Evolutionary conservation across 2,888 invertebrate species (phyloP), one percentile per base, ranked within the genome.

Genomic region (Lumbricus terrestris): DNA sequence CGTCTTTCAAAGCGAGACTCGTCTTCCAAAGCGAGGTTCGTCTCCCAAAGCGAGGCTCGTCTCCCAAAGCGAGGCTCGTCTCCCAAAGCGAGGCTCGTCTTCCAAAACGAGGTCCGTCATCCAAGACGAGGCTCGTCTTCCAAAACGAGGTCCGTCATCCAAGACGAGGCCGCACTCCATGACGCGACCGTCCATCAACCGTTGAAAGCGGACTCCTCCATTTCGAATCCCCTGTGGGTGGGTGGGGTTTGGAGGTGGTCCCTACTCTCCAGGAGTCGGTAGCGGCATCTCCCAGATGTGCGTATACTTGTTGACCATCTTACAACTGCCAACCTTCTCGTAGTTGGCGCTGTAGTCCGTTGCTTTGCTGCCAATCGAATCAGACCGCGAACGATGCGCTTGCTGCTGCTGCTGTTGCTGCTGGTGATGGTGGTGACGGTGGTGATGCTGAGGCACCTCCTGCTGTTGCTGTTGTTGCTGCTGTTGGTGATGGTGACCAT

Each of bases 211-310:
- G 54, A 23, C 23, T 29, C 54, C 0, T 54, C 89, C 20, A 35
- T 33, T 29, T 69, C 29, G 37, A 18, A 0, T 33, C 83, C n/a
- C 18, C n/a, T n/a, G n/a, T n/a, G n/a, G n/a, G n/a, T 23, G 13
- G 23, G n/a, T n/a, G n/a, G n/a, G n/a, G n/a, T n/a, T n/a, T n/a
- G n/a, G n/a, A n/a, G n/a, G n/a, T n/a, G n/a, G n/a, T 11, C 88
- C 54, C 83, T 83, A 91, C 89, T 91, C 90, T 20, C 91, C 91
- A 40, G 91, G 91, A 35, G 90, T 90, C 0, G 91, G 91, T 37
- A 91, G 88, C 6, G 91, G 91, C 91, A 90, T 90, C 69, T 91
- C 90, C 91, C 91, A 91, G 47, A 91, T 91, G 85, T 91, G 91
- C 35, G 89, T 90, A 35, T 89, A 85, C 85, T 90, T 90, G 34